These are phyloP conservation scores for Agrypnus murinus DNA, from an alignment of 2,888 invertebrate species.

Conservation along the genomic window DNA sequence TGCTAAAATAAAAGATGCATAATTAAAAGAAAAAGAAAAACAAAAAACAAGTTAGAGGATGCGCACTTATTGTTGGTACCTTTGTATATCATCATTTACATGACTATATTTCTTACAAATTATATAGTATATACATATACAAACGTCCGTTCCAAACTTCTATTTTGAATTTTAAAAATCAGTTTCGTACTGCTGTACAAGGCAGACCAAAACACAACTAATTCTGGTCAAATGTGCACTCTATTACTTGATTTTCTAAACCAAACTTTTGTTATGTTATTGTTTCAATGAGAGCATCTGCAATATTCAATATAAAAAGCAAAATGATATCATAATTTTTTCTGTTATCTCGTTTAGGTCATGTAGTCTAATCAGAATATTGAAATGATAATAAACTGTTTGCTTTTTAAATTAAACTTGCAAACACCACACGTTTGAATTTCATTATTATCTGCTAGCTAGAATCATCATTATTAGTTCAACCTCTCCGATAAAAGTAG, in stretches of 20 bases:
- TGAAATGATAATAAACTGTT: too few species aligned
- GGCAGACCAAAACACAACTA: conserved; percentile 29
- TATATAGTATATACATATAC: conserved; percentile 35
- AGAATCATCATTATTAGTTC: conserved; percentile 47
- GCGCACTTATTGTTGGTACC: conserved; percentile 37
- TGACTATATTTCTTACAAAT: conserved; percentile 43
- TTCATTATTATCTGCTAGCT: conserved; percentile 49
- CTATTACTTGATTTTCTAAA: conserved; percentile 40
- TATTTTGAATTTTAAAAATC: conserved; percentile 25
- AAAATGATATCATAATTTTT: too few species aligned
- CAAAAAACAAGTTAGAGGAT: conserved; percentile 40
- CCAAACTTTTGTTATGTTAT: conserved; percentile 17
- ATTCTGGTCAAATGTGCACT: conserved; percentile 37
- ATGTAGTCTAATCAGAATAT: too few species aligned
- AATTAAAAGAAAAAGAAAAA: conserved; percentile 21
- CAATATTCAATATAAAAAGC: too few species aligned
- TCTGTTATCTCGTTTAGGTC: too few species aligned
- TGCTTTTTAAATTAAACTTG: too few species aligned
- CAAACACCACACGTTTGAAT: too few species aligned
- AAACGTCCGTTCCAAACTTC: conserved; percentile 37
- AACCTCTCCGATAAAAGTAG: conserved; percentile 41
- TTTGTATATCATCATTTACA: conserved; percentile 36
- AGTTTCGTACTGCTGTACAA: conserved; percentile 36
- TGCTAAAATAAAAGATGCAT: conserved; percentile 40
- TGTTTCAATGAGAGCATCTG: neutral